Evolutionary conservation across 2,797 vertebrate species (phyloP).

Genomic region (Linurgus olivaceus): DNA sequence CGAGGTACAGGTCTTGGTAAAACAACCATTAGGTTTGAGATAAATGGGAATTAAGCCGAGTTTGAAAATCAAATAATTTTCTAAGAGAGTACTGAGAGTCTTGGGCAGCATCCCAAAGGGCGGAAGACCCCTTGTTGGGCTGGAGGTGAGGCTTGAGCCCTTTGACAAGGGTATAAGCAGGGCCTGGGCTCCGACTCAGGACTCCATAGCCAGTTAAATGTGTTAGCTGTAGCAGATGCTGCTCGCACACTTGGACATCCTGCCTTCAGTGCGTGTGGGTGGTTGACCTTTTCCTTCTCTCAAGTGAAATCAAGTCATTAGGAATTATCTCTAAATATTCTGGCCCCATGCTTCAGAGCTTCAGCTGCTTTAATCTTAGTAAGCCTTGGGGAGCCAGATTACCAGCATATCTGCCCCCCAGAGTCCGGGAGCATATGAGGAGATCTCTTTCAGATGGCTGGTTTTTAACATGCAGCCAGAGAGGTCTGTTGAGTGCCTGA

Average conservation of each 20-base stretch:
- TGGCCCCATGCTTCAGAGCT: not conserved
- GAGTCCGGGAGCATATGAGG: not conserved
- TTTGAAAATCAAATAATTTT: not conserved
- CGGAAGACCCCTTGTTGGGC: not conserved
- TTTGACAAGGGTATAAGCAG: not conserved
- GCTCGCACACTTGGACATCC: not conserved
- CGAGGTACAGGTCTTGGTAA: not conserved
- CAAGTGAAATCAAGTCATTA: slow-evolving; percentile 19
- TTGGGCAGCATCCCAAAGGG: not conserved
- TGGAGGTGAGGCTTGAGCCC: not conserved
- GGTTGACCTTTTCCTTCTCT: slow-evolving; percentile 41
- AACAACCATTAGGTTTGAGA: not conserved
- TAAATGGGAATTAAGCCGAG: not conserved
- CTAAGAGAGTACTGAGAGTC: not conserved
- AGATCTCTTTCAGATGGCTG: slow-evolving; percentile 2
- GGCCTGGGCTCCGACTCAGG: not conserved
- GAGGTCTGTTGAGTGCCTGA: not conserved
- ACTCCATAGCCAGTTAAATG: not conserved
- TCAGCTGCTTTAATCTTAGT: not conserved
- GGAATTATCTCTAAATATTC: not conserved
- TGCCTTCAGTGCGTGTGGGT: accelerated
- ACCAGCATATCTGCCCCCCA: not conserved
- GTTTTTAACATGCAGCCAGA: not conserved
- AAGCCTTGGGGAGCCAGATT: not conserved
- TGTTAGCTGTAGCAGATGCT: not conserved